Base-by-base conservation (phyloP, 2,797 vertebrate genomes). In the Jordanella pulchra region DNA sequence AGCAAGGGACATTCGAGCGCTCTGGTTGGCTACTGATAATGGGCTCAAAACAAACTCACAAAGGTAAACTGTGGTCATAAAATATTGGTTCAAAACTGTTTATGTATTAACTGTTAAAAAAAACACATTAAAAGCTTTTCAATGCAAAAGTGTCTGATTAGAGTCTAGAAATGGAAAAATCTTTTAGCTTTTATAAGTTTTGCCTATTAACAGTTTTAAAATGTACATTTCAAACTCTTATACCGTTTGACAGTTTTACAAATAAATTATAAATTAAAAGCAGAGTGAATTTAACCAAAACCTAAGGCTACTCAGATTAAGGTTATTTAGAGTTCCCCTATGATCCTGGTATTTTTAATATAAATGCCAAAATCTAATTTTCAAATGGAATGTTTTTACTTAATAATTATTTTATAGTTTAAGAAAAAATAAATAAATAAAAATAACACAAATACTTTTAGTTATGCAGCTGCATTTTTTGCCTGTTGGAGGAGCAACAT, bases 11-110 rank as follows among this genome's bases (percentile, higher is more conserved):
- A 53, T 11, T n/a, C 2, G 25, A 53, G n/a, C 51, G n/a, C 51
- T 53, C 51, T 53, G 51, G n/a, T 53, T 53, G 51, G 51, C 51
- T 53, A 25, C 51, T 53, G 51, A 53, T 53, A 53, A 53, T 53
- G 51, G 51, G 11, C 18, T 25, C 10, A 53, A 53, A 53, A 53
- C 51, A 53, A 53, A 9, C 51, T n/a, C 23, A 53, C 12, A 10
- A 25, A n/a, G 3, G 2, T 25, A 4, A 11, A 53, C 50, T 53
- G 51, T n/a, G 51, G 51, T 3, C 51, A 25, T 53, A 25, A n/a
- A 53, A 13, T 53, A 23, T 2, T 25, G 2, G 11, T 53, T 25
- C 23, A 53, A 53, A 53, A 25, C 21, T 10, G 3, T 10, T 39
- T 39, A 4, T 39, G 35, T 39, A 39, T 39, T 7, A 39, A 39